Percentiles rank a stretch among this genome's conserved stretches.
phyloP scores from a whole-genome alignment of 2,888 invertebrate genomes.

The Carabus problematicus region DNA sequence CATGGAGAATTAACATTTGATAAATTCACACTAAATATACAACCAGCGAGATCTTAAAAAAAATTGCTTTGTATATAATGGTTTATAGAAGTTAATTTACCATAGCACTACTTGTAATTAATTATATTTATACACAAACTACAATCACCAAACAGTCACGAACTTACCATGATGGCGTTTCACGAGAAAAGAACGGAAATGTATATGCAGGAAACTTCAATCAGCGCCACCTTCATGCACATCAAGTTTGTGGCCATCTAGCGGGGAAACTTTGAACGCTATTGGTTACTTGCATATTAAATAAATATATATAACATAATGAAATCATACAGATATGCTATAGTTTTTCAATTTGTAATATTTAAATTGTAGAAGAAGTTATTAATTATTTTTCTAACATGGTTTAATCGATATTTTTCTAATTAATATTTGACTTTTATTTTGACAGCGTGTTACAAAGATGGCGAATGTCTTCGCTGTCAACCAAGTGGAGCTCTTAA shows the following conservation, averaged over 20 bases:
- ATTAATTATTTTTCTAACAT: too few relatives aligned
- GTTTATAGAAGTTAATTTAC: neutral
- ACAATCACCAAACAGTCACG: constrained; percentile 31
- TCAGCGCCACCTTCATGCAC: constrained; percentile 33
- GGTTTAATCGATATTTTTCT: too few relatives aligned
- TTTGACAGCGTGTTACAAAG: constrained; percentile 39
- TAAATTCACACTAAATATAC: neutral
- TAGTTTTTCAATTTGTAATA: too few relatives aligned
- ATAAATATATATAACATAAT: too few relatives aligned
- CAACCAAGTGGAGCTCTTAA: constrained; percentile 31
- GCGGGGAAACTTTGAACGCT: neutral
- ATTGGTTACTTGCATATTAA: too few relatives aligned
- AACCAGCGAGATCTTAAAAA: too few relatives aligned
- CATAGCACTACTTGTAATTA: neutral
- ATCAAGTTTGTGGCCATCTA: constrained; percentile 21
- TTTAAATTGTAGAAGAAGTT: too few relatives aligned
- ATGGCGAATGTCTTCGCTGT: constrained; percentile 31
- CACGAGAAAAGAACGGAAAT: constrained; percentile 54
- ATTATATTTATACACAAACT: constrained; percentile 22
- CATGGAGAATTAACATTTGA: constrained; percentile 18
- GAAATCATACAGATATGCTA: too few relatives aligned
- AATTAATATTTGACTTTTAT: constrained; percentile 19
- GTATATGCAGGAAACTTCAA: constrained; percentile 41
- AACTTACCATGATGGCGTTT: constrained; percentile 59
- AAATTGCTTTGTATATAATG: too few relatives aligned